These are phyloP conservation scores for Geotrupes spiniger DNA, from an alignment of 2,888 invertebrate species.

Conservation along the genomic window DNA sequence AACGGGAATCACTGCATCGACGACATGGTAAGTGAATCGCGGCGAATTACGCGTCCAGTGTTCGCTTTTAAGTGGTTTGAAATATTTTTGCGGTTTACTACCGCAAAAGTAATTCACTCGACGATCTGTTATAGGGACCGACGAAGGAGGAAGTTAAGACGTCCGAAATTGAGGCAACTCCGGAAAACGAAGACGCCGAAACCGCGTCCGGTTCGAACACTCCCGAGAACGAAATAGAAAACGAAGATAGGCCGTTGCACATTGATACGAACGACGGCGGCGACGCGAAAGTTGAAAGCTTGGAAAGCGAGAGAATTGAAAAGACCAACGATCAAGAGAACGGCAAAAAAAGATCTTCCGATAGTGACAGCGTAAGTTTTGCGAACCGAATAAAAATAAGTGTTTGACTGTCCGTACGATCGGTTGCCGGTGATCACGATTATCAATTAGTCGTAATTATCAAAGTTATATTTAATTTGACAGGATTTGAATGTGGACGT, in stretches of 20 bases:
- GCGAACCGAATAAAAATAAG: no score
- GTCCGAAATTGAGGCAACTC: slow-evolving; percentile 9
- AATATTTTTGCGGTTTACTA: no score
- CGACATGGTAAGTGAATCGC: slow-evolving; percentile 16
- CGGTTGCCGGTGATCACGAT: no score
- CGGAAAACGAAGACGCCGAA: slow-evolving; percentile 10
- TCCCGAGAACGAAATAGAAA: slow-evolving; percentile 17
- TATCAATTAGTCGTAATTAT: no score
- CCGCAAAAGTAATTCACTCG: background rate
- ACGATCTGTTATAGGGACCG: slow-evolving; percentile 8
- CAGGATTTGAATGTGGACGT: no score
- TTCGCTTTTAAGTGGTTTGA: no score
- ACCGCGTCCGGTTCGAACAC: slow-evolving; percentile 9
- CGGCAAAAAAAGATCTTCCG: slow-evolving; percentile 13
- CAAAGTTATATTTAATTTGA: no score
- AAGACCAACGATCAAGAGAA: slow-evolving; percentile 12
- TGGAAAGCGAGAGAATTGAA: slow-evolving; percentile 4
- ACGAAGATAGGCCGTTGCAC: slow-evolving; percentile 23
- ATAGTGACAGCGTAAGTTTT: slow-evolving; percentile 14
- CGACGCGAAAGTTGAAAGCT: slow-evolving; percentile 10
- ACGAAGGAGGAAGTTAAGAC: slow-evolving; percentile 9
- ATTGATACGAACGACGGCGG: slow-evolving; percentile 20
- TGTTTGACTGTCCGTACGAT: no score
- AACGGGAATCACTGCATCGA: slow-evolving; percentile 9
- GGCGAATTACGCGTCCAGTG: background rate